Base-by-base conservation (phyloP, 2,797 vertebrate species). In the Channallabes apus region DNA sequence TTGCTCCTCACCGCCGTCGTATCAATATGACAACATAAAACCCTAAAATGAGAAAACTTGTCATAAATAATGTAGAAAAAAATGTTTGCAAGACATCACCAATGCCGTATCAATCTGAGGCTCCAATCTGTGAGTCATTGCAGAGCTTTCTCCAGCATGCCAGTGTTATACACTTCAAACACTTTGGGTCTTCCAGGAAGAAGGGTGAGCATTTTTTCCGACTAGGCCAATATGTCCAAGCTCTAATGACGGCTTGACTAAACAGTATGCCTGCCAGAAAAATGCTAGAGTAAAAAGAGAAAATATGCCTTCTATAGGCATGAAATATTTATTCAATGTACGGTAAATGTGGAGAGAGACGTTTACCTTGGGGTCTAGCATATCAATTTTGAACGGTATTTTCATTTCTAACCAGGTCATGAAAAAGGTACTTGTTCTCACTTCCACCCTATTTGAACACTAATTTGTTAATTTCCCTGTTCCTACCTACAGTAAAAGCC, bases 41-140 rank as follows among this genome's bases (percentile, higher is more conserved):
- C 17, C 38, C 0, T 8, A 62, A 67, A 64, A 65, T 6, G 12
- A 64, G 29, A 73, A 51, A 29, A 5, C 27, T 61, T 27, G 24
- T 71, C 71, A 69, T 69, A 69, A 77, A 68, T 82, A 71, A 79
- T 41, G 71, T 78, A 71, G 2, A 51, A 51, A 51, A 20, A 71
- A 68, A 69, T 71, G 80, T 82, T 68, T 78, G 65, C n/a, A 62
- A 51, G 72, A 58, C 73, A 86, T 69, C 58, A 65, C 68, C 46
- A 59, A 77, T 69, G 64, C 54, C 8, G n/a, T 69, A 35, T 82
- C 64, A 62, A 18, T 68, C 18, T 11, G 24, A 11, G 4, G n/a
- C 32, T 69, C 22, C 7, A 18, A 61, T 59, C 62, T 68, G 29
- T 24, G 46, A 75, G 61, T 59, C 79, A 76, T 41, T 41, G 81